phyloP scores from a whole-genome alignment of 2,888 invertebrate species.

The Eupithecia subumbrata region DNA sequence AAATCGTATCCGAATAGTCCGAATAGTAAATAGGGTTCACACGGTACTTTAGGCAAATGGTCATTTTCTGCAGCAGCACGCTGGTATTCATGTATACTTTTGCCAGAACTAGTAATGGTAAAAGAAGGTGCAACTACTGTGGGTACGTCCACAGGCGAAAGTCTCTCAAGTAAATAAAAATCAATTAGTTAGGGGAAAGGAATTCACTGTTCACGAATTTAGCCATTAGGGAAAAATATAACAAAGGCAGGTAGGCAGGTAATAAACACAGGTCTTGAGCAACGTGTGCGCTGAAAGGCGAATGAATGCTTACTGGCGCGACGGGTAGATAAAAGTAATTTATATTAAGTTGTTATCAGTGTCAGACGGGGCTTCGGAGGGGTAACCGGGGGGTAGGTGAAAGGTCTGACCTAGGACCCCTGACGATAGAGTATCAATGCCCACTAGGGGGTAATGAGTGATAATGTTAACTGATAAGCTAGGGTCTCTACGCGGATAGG shows the following conservation, averaged over 20 bases:
- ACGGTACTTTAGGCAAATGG: conserved; percentile 79
- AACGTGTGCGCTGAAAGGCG: conserved; percentile 51
- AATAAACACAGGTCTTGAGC: conserved; percentile 18
- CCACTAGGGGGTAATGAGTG: conserved; percentile 76
- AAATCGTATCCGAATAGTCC: conserved; percentile 87
- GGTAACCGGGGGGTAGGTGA: conserved; percentile 58
- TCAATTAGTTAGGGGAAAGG: conserved; percentile 70
- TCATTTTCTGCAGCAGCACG: conserved; percentile 79
- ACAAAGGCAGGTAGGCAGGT: conserved; percentile 37
- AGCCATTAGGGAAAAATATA: conserved; percentile 69
- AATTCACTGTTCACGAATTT: conserved; percentile 76
- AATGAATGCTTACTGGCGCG: conserved; percentile 54
- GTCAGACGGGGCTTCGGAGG: conserved; percentile 61
- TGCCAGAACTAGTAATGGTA: conserved; percentile 65
- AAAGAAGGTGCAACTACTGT: conserved; percentile 42
- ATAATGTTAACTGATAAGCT: conserved; percentile 46
- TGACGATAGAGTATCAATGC: conserved; percentile 68
- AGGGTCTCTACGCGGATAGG: conserved; percentile 46
- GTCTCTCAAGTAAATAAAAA: conserved; percentile 39
- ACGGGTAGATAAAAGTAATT: conserved; percentile 59
- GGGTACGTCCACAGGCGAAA: conserved; percentile 40
- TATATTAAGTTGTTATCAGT: conserved; percentile 72
- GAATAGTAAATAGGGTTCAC: conserved; percentile 88
- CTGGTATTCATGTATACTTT: conserved; percentile 76
- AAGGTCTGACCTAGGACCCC: conserved; percentile 66